Evolutionary conservation across 2,113 vertebrate species (phyloP), one percentile per base, ranked within the genome.

Genomic region (Cygnus atratus): DNA sequence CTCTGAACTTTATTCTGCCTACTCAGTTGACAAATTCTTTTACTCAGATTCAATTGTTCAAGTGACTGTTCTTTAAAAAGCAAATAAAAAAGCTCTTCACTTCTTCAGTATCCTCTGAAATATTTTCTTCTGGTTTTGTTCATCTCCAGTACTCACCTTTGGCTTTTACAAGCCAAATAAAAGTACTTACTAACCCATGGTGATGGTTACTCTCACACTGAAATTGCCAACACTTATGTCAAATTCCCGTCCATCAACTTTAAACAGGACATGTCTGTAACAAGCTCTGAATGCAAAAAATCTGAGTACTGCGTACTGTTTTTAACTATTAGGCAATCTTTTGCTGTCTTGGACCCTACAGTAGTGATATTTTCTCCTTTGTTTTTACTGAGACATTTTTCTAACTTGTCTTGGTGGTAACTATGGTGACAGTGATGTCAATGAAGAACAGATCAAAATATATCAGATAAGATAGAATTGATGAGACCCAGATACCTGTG

Each of bases 391-490:
- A 92, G 93, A 66, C 0, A 1, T 76, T 88, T 90, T 63, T 79
- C 54, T 54, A 76, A 86, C 82, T 92, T 92, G 61, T 87, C 82
- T 72, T 77, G 57, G 71, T 92, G 92, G 89, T 97, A 96, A 75
- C 93, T 94, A 93, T 92, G 93, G 92, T 92, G 91, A 96, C 72
- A 79, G 61, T 91, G 85, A 90, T 89, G 62, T 73, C 77, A 92
- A 46, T 0, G 52, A 86, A 77, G 78, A 85, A 39, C 24, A 84
- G 89, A 86, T 72, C 78, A 90, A 94, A 96, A 95, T 68, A 86
- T 29, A 62, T 87, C 70, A 85, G 74, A 70, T 33, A 71, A 82
- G 62, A 78, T 0, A 78, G 83, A 75, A 70, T 44, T n/a, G 0
- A 79, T n/a, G 58, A 94, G 66, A 93, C 25, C 22, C 46, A 78